phyloP scores from a whole-genome alignment of 1,140 invertebrate genomes.

The Diprion similis region DNA sequence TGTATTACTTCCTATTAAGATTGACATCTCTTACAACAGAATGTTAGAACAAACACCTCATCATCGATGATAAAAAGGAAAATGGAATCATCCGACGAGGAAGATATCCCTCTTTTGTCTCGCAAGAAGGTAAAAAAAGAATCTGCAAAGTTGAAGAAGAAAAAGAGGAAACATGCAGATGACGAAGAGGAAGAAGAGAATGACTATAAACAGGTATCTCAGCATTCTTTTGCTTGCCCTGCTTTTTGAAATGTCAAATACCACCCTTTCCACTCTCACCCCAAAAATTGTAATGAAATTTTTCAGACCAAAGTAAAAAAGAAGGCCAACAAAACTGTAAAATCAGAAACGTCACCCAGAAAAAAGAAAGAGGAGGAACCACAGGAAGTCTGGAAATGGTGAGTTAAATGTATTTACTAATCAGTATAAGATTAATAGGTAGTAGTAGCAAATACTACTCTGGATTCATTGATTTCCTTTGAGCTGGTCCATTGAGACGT shows the following conservation, averaged over 20 bases:
- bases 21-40: conserved; percentile 36
- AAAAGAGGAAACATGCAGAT: conserved; percentile 64
- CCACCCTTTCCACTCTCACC: conserved; percentile 1
- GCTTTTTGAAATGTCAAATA: conserved; percentile 12
- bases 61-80: conserved; percentile 55
- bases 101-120: conserved; percentile 72
- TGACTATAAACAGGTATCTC: conserved; percentile 64
- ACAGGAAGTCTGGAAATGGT: conserved; percentile 94
- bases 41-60: conserved; percentile 35
- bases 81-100: conserved; percentile 55
- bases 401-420: conserved; percentile 43
- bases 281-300: conserved; percentile 23
- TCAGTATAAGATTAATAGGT: conserved; percentile 25
- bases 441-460: neutral
- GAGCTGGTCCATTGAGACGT: too few species aligned
- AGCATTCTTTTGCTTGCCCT: neutral
- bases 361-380: conserved; percentile 83
- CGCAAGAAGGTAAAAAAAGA: conserved; percentile 77
- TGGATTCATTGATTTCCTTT: neutral
- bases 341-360: conserved; percentile 36
- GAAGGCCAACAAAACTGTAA: conserved; percentile 43
- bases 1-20: neutral
- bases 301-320: conserved; percentile 51
- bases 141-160: conserved; percentile 68
- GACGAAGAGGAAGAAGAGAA: conserved; percentile 68